Evolutionary conservation across 2,888 invertebrate species (phyloP), one percentile per base, ranked within the genome.

Genomic region (Amblyjoppa fuscipennis): DNA sequence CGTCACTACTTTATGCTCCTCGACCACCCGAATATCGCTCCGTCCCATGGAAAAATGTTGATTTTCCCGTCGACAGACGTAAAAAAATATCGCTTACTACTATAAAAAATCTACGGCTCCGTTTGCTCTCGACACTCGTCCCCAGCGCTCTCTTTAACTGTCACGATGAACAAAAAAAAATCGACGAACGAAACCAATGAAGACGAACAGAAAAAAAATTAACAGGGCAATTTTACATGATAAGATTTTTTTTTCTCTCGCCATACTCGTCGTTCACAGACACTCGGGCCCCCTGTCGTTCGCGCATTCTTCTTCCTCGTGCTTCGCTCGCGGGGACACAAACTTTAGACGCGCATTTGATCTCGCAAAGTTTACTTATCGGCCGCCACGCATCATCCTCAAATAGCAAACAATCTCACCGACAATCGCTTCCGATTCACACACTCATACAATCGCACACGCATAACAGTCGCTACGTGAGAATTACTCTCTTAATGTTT

Each of bases 51-150:
- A 80, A 77, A 82, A 83, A 77, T 69, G 9, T 45, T 41, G 20
- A 56, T 66, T 76, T 74, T 76, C 64, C 86, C 75, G 79, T 20
- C 61, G 79, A 81, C 56, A 68, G 83, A 83, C 77, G 78, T 87
- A 86, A 85, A 83, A 87, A 87, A 87, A 87, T 87, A 88, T 88
- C 77, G 85, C 83, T 86, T 75, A 79, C 80, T 86, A 88, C 83
- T 81, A 81, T 86, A 82, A 85, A 88, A 87, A 86, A 87, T 84
- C 80, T 87, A 87, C 81, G 69, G 51, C 66, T 70, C 73, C 70
- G 56, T 56, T 56, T 56, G 70, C 56, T 61, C 77, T 31, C 81
- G 64, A 75, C 77, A 51, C 64, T 45, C 68, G 69, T 74, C 64
- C 56, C 69, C 16, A 41, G 53, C 56, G 49, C 76, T 25, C 70